Evolutionary conservation across 2,797 vertebrate species (phyloP).

Genomic region (Mormyrus hasselquistii): DNA sequence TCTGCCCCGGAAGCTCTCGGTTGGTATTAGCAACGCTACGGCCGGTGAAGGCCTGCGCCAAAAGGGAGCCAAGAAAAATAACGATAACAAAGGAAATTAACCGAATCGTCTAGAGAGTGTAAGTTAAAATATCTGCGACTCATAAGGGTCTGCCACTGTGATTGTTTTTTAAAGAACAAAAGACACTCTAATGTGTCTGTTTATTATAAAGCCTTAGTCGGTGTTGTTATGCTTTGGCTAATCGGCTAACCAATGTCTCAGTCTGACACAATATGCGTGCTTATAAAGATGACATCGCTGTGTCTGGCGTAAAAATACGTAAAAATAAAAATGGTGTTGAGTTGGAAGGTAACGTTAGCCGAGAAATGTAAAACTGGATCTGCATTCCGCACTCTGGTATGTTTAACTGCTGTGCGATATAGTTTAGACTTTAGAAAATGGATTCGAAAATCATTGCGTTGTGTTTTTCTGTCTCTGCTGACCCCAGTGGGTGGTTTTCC

Average conservation of each 20-base stretch:
- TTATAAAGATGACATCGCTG: background rate
- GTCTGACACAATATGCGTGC: background rate
- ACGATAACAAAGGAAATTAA: conserved; percentile 27
- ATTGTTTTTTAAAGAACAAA: background rate
- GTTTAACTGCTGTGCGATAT: background rate
- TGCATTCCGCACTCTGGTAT: background rate
- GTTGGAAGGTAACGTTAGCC: background rate
- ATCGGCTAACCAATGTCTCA: background rate
- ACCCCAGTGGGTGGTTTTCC: background rate
- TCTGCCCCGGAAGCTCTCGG: conserved; percentile 64
- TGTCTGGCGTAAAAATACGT: background rate
- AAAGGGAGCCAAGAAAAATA: conserved; percentile 44
- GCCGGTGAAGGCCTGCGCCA: conserved; percentile 35
- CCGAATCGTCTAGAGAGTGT: conserved; percentile 28
- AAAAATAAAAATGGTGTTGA: background rate
- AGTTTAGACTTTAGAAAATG: background rate
- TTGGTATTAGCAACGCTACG: conserved; percentile 70
- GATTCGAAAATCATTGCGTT: background rate
- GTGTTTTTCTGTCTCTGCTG: background rate
- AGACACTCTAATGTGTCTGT: background rate
- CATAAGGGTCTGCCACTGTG: background rate
- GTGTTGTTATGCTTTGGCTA: background rate
- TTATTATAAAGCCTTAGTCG: background rate
- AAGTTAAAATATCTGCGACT: background rate
- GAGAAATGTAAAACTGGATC: background rate